These are phyloP conservation scores for Eulacestoma nigropectus DNA, from an alignment of 2,113 vertebrate species.

Conservation along the genomic window DNA sequence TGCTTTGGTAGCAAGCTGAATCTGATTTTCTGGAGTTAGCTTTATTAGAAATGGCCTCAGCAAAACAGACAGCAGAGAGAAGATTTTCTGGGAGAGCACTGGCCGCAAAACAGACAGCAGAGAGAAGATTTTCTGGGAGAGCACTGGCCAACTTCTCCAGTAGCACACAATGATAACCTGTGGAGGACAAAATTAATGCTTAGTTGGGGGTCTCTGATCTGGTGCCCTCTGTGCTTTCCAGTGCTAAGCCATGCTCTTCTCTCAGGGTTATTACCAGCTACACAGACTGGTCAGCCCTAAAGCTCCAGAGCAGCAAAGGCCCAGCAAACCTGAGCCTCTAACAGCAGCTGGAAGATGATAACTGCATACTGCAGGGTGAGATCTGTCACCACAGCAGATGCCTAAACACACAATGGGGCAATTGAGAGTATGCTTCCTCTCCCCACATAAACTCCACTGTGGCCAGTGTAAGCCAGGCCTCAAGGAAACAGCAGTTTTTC, in stretches of 20 bases:
- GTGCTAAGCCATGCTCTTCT: background rate
- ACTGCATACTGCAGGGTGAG: no score
- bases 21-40: background rate
- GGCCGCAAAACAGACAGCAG: no score
- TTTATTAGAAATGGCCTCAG: background rate
- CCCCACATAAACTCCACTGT: background rate
- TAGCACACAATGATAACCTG: background rate
- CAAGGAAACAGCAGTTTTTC: background rate
- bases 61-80: background rate
- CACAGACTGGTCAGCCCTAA: background rate
- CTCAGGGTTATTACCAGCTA: background rate
- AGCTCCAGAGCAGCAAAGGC: background rate
- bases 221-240: background rate
- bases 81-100: background rate
- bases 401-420: background rate
- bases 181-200: background rate
- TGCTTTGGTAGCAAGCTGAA: background rate
- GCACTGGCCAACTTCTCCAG: background rate
- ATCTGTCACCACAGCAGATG: background rate
- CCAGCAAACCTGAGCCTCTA: background rate
- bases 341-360: background rate
- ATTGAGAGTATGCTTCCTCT: background rate
- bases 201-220: background rate
- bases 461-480: background rate
- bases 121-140: no score